Evolutionary conservation across 2,113 vertebrate species (phyloP), one percentile per base, ranked within the genome.

Genomic region (Alethe castanea): DNA sequence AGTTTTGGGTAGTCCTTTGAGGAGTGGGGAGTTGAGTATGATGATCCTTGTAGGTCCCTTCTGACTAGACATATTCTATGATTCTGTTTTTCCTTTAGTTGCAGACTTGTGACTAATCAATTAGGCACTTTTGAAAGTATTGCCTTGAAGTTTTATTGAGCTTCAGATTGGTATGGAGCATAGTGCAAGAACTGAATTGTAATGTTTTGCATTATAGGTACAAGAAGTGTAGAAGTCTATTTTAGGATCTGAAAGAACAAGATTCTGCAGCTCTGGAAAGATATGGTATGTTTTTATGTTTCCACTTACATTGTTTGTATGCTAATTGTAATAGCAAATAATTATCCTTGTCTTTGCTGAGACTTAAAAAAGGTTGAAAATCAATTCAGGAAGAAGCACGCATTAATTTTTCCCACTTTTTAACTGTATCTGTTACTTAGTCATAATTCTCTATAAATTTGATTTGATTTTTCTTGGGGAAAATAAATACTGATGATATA

Each of bases 261-360:
- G 82, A 86, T 95, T 95, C 96, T 96, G 90, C 97, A 97, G 94
- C 96, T 91, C 93, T 97, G 95, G 79, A 94, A 96, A 96, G 97
- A 96, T 97, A 98, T 97, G 98, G 98, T 98, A 98, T 80, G 97
- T 97, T 96, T 97, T 96, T 96, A 35, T 66, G 29, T 94, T 95
- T 95, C 96, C 40, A 50, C 33, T 92, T 90, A 74, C 12, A 18
- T 64, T 86, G 3, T 64, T 36, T 87, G 5, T 72, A 33, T 74
- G 11, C 28, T 86, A 69, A 44, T 38, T 54, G 7, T 60, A 50
- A 33, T 38, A 95, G 28, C 19, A 88, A 52, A 50, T 77, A 60
- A 29, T 69, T 60, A 35, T 4, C 35, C 3, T 59, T 83, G 36
- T 42, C 13, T 36, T 65, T 6, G 2, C 28, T 47, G 45, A 18